A percentile compares a stretch with the other conserved stretches of the same genome.
Evolutionary conservation across 2,797 vertebrate species (phyloP).

Genomic region (Alcedo quadribrachys): DNA sequence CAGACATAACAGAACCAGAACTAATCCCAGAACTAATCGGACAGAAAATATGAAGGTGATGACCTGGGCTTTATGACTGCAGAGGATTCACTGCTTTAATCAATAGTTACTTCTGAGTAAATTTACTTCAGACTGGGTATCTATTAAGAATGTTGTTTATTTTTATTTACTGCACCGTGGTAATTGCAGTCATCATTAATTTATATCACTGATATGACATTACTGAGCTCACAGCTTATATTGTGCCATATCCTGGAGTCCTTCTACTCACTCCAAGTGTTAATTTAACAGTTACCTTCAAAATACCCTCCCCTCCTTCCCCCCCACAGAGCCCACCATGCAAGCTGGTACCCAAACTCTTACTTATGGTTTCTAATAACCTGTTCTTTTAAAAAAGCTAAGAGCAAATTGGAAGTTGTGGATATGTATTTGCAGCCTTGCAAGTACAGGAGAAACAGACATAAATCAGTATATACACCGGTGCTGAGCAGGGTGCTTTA

Average conservation of each 20-base stretch:
- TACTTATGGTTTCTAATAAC: not conserved
- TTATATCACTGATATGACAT: not conserved
- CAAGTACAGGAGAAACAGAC: not conserved
- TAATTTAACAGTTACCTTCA: not conserved
- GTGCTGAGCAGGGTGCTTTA: not conserved
- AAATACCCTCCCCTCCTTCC: not conserved
- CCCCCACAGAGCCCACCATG: fast-evolving
- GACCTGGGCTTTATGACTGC: not conserved
- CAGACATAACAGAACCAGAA: slow-evolving; percentile 19
- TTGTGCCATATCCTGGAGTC: not conserved
- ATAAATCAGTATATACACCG: not conserved
- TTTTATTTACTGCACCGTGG: not conserved
- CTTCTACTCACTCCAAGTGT: not conserved
- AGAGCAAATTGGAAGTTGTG: not conserved
- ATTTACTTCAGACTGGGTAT: not conserved
- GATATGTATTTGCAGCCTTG: not conserved
- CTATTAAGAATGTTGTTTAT: not conserved
- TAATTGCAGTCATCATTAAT: not conserved
- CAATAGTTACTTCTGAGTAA: not conserved
- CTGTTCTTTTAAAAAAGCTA: not conserved
- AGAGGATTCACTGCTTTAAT: not conserved
- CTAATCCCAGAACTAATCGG: slow-evolving; percentile 2
- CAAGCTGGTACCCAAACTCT: not conserved
- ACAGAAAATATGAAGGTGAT: not conserved
- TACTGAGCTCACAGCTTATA: not conserved